Evolutionary conservation across 1,140 invertebrate species (phyloP).

Genomic region (Temnothorax nylanderi): DNA sequence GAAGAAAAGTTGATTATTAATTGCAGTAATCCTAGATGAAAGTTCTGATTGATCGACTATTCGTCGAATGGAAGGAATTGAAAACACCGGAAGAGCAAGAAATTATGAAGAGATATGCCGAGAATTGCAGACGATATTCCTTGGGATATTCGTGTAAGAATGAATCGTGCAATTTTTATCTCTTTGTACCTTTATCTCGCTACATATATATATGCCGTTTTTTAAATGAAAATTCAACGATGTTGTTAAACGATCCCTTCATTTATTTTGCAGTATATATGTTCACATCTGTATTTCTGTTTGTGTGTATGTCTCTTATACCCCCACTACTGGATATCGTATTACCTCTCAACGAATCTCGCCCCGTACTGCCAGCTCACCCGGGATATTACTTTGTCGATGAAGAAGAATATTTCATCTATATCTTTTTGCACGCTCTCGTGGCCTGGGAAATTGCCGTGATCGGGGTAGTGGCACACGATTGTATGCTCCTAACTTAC

Average conservation of each 20-base stretch:
- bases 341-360: constrained; percentile 50
- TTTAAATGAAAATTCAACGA: too few species aligned
- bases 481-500: constrained; percentile 29
- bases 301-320: constrained; percentile 17
- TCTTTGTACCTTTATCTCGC: background rate
- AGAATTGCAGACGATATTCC: constrained; percentile 20
- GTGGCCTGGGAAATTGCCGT: constrained; percentile 17
- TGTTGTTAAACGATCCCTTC: too few species aligned
- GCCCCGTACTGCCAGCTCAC: background rate
- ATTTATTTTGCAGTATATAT: constrained; percentile 5
- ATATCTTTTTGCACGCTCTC: constrained; percentile 9
- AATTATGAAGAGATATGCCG: constrained; percentile 42
- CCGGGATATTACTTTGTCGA: constrained; percentile 50
- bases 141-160: constrained; percentile 30
- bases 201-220: too few species aligned
- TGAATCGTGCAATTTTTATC: background rate
- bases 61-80: constrained; percentile 21
- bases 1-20: constrained; percentile 1
- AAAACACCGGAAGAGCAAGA: constrained; percentile 33
- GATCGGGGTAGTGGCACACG: constrained; percentile 25
- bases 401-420: constrained; percentile 41
- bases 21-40: constrained; percentile 28
- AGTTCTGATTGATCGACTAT: constrained; percentile 19
- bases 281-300: background rate
- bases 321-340: constrained; percentile 29